Base-by-base conservation (phyloP, 2,113 vertebrate genomes). In the Thamnaconus septentrionalis region DNA sequence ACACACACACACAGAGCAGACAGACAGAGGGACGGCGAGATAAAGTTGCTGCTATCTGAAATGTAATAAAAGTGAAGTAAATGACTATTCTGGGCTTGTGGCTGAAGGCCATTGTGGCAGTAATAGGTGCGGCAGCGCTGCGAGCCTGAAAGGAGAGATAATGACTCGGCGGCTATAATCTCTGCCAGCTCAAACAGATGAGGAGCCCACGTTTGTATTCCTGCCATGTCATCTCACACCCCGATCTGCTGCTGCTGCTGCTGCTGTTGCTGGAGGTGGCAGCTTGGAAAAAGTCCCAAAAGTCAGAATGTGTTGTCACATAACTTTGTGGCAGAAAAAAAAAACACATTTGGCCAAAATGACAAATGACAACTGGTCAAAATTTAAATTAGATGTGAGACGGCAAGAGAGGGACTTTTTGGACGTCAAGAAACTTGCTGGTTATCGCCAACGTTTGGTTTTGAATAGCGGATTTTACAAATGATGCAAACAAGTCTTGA, bases 21-120 rank as follows among this genome's bases (percentile, higher is more conserved):
- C 45, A 2, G 8, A 46, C 8, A 2, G 5, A 8, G 45, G 5
- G 45, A 5, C 8, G 45, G 18, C 18, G 18, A 31, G 18, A 31
- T 31, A 31, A 31, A 31, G 18, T 67, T 53, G 53, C 71, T 52
- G 55, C 80, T 84, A 83, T 87, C 83, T 86, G 83, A 83, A 31
- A 31, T 31, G 18, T 83, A 83, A 87, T 87, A 86, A 86, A 83
- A 85, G 47, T 80, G 53, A 69, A 87, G 80, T 79, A 86, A 89
- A 87, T 87, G 72, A 89, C 75, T 79, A 59, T 83, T 80, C 74
- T 81, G 43, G 1, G 64, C 18, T 4, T 53, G 62, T 57, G 7
- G 78, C 78, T 81, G 70, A 67, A 75, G 80, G 85, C 78, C 67
- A 68, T 70, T 53, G 73, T 67, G 75, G 71, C 76, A 63, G 71